phyloP scores from a whole-genome alignment of 1,140 invertebrate genomes.

The Mactra quadrangularis region DNA sequence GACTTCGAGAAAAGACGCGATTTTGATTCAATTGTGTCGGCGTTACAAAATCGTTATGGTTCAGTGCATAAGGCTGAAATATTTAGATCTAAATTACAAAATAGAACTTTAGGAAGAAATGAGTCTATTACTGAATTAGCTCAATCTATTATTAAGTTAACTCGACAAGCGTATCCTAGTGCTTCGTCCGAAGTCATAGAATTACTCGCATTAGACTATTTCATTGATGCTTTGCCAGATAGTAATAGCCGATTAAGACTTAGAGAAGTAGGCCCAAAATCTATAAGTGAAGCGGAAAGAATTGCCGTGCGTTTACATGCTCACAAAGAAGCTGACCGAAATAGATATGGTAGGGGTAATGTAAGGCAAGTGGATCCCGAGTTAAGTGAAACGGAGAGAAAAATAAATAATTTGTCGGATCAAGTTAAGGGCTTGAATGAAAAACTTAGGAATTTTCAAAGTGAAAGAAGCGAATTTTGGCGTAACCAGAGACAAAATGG shows the following conservation, averaged over 20 bases:
- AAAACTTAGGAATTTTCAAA: not conserved
- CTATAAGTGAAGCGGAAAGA: conserved; percentile 33
- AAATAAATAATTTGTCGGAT: not conserved
- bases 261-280: conserved; percentile 25
- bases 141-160: conserved; percentile 29
- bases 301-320: conserved; percentile 49
- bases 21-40: not conserved
- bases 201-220: conserved; percentile 33
- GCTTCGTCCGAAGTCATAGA: conserved; percentile 6
- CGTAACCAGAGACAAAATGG: not conserved
- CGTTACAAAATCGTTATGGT: not conserved
- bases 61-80: conserved; percentile 14
- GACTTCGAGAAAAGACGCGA: not conserved
- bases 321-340: conserved; percentile 29
- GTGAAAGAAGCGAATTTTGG: not conserved
- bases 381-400: not conserved
- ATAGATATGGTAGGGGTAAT: not conserved
- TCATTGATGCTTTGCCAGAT: conserved; percentile 32
- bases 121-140: conserved; percentile 6
- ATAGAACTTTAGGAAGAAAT: not conserved
- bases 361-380: not conserved
- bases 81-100: conserved; percentile 6
- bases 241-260: conserved; percentile 26
- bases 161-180: conserved; percentile 36
- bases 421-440: not conserved